Evolutionary conservation across 1,140 invertebrate genomes (phyloP).

Genomic region (Listronotus bonariensis): DNA sequence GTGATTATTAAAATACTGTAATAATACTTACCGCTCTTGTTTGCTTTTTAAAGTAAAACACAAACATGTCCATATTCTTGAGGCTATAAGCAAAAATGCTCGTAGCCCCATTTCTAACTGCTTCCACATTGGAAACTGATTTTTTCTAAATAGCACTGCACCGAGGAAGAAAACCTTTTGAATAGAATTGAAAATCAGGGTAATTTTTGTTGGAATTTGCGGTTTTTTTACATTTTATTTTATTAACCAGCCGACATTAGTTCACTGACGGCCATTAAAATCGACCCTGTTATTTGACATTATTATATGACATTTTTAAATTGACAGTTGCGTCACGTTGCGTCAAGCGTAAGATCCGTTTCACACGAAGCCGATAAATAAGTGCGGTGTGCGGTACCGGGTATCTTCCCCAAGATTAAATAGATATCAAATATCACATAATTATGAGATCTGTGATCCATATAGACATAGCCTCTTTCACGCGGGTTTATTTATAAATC

Average conservation of each 20-base stretch:
- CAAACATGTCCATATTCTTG: constrained; percentile 97
- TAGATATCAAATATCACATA: no score
- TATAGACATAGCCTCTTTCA: no score
- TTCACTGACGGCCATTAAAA: constrained; percentile 40
- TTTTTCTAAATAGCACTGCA: constrained; percentile 16
- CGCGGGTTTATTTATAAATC: no score
- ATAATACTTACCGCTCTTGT: constrained; percentile 79
- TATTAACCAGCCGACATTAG: constrained; percentile 15
- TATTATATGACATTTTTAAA: no score
- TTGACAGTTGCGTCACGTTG: no score
- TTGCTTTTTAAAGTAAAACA: constrained; percentile 95
- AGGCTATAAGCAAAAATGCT: constrained; percentile 91
- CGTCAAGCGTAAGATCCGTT: no score
- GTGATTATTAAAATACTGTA: no score
- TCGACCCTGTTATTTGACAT: constrained; percentile 33
- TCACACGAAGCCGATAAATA: no score
- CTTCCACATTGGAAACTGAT: constrained; percentile 79
- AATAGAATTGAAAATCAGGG: constrained; percentile 17
- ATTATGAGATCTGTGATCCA: no score
- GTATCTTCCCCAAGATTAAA: no score
- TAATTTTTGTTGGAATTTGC: constrained; percentile 18
- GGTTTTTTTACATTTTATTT: constrained; percentile 38
- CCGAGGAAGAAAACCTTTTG: constrained; percentile 2
- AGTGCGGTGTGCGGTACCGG: no score
- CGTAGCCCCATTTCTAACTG: constrained; percentile 96